Conservation (phyloP, 2,797 vertebrate genomes). For the Lateolabrax maculatus region DNA sequence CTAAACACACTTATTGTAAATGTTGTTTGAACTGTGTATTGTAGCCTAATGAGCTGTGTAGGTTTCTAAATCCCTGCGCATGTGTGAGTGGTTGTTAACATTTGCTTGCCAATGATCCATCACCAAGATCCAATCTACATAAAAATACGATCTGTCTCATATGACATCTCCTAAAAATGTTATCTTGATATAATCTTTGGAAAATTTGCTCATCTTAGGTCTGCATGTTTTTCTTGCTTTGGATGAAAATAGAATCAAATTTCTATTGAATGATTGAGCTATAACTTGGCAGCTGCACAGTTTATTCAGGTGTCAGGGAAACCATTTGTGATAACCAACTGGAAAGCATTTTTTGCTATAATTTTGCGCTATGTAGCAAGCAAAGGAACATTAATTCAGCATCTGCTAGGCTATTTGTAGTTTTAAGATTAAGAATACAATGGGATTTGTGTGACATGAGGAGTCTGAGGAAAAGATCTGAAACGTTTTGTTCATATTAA, state of each 20-base stretch:
- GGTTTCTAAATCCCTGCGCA: constrained; percentile 13
- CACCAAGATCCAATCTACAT: constrained; percentile 16
- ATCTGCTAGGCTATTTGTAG: constrained; percentile 1
- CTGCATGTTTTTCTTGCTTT: neutral
- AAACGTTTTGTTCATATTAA: neutral
- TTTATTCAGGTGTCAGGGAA: constrained; percentile 38
- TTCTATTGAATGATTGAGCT: constrained; percentile 21
- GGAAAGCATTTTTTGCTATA: constrained; percentile 22
- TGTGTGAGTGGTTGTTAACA: constrained; percentile 25
- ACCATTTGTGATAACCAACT: constrained; percentile 47
- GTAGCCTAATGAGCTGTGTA: constrained; percentile 39
- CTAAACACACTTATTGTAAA: constrained; percentile 7
- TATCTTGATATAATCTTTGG: constrained; percentile 5
- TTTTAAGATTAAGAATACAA: constrained; percentile 14
- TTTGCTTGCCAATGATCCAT: constrained; percentile 38
- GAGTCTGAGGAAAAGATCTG: neutral
- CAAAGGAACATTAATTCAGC: constrained; percentile 1
- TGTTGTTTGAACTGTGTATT: constrained; percentile 30
- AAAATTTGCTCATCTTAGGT: neutral
- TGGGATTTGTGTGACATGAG: neutral
- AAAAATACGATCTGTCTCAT: constrained; percentile 18
- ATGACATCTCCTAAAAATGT: neutral
- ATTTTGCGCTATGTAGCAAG: neutral
- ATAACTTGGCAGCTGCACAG: constrained; percentile 28
- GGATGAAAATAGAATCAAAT: constrained; percentile 23